Evolutionary conservation across 2,797 vertebrate genomes (phyloP).

Genomic region (Pangasius macronema): DNA sequence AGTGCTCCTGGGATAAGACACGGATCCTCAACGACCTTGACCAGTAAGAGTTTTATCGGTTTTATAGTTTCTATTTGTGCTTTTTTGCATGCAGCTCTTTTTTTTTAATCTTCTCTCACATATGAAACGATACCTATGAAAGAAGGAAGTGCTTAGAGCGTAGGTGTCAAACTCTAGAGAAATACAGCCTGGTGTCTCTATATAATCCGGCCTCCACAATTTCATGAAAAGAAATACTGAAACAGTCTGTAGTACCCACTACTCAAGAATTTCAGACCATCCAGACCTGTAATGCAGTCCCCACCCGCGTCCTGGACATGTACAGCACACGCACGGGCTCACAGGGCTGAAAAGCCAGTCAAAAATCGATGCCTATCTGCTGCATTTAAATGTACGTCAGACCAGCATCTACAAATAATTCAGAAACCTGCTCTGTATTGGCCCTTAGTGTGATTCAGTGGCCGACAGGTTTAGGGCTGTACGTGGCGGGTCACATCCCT

Average conservation of each 20-base stretch:
- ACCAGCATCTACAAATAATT: not conserved
- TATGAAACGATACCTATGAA: not conserved
- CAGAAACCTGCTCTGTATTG: not conserved
- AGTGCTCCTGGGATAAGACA: not conserved
- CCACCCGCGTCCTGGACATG: not conserved
- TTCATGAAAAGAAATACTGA: not conserved
- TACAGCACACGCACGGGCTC: not conserved
- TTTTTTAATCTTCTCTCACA: not conserved
- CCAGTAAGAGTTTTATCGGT: too few relatives aligned
- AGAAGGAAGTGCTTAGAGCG: not conserved
- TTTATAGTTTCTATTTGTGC: not conserved
- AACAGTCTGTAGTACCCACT: not conserved
- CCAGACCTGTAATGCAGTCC: too few relatives aligned
- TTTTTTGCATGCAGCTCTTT: not conserved
- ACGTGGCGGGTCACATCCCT: too few relatives aligned
- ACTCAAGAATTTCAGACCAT: not conserved
- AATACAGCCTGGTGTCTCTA: not conserved
- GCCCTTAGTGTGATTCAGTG: not conserved
- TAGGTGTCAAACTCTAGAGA: not conserved
- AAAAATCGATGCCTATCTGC: not conserved
- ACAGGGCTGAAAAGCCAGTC: not conserved
- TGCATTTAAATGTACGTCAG: not conserved
- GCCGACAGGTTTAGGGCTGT: too few relatives aligned
- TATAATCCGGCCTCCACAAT: not conserved
- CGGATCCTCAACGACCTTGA: not conserved